Base-by-base conservation (phyloP, 2,113 vertebrate species). In the Indicator maculatus region DNA sequence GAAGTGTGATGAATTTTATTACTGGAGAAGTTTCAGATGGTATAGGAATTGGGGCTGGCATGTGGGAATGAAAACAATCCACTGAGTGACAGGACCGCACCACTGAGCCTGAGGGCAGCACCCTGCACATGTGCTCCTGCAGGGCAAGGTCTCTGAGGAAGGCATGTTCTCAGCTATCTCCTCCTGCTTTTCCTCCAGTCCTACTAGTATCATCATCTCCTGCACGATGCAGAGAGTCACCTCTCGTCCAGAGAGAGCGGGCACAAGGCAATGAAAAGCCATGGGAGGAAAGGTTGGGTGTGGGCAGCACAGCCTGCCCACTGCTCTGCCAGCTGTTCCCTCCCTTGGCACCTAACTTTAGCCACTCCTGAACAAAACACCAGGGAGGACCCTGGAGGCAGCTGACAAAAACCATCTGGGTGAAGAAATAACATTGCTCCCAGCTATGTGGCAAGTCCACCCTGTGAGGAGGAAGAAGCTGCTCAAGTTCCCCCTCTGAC, bases 21-120 rank as follows among this genome's bases (percentile, higher is more conserved):
- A 83, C 70, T 84, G 61, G 65, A 86, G 26, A 80, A 56, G 31
- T 87, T 95, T 85, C 75, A 96, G 93, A 76, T 79, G 75, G 60
- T 88, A 79, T 1, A 67, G 41, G 59, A 91, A 82, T 39, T 2
- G 0, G 36, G 41, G 52, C 33, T 87, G 78, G 78, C 47, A 33
- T 2, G 8, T 21, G 50, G 47, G 38, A 83, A 56, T 77, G 50
- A 33, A 85, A 91, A 66, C 27, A 31, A 76, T 65, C 53, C 50
- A 16, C 7, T 2, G 0, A 82, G 79, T 6, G 47, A 70, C 30
- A 60, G 17, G 53, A 74, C 4, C 0, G 2, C 41, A 67, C 60
- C 1, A 1, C 70, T 5, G 18, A 83, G 88, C 60, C 41, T 6
- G 1, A 64, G 44, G n/a, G 36, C 58, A 91, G 75, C 53, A 71